phyloP scores from a whole-genome alignment of 2,797 vertebrate species.

The Tapera naevia region DNA sequence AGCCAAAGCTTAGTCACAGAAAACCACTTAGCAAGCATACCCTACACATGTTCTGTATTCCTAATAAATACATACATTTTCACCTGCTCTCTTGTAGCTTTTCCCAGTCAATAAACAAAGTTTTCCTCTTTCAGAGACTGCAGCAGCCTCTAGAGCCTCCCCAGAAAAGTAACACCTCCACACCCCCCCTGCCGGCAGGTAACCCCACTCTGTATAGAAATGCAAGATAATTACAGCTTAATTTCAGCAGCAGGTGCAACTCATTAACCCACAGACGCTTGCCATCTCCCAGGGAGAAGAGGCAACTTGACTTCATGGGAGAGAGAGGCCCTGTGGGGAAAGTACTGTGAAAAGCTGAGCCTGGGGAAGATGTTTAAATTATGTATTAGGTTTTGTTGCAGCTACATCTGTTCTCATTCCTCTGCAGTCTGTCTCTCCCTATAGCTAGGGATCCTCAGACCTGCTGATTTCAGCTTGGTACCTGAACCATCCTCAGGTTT shows the following conservation, averaged over 20 bases:
- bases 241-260: not conserved
- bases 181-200: not conserved
- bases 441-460: not conserved
- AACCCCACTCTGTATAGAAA: not conserved
- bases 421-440: not conserved
- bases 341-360: not conserved
- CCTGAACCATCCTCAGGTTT: not conserved
- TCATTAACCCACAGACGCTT: not conserved
- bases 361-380: not conserved
- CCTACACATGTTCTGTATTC: not conserved
- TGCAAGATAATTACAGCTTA: not conserved
- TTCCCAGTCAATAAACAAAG: not conserved
- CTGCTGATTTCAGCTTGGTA: not conserved
- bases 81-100: not conserved
- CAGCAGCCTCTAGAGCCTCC: not conserved
- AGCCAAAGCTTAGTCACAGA: not conserved
- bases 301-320: rapidly evolving
- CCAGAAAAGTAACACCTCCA: not conserved
- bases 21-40: not conserved
- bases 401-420: not conserved
- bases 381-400: rapidly evolving
- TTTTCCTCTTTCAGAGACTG: not conserved
- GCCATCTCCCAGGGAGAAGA: not conserved
- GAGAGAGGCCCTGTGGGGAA: not conserved
- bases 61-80: not conserved